Evolutionary conservation across 2,797 vertebrate genomes (phyloP), one percentile per base, ranked within the genome.

Genomic region (Macropus fuliginosus): DNA sequence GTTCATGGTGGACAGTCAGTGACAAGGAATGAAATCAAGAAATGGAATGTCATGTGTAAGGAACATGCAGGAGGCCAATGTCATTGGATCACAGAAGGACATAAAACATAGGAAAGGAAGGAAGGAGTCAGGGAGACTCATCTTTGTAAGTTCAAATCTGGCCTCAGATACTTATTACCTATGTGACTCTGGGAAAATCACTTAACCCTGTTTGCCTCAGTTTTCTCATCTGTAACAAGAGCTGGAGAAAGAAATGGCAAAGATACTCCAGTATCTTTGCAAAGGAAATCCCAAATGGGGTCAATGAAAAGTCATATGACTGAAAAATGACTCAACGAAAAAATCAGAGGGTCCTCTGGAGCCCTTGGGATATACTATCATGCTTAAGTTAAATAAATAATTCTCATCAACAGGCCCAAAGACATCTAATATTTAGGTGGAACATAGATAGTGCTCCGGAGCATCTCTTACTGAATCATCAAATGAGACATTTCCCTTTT

Each of bases 371-470:
- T 34, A 34, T 50, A 6, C 14, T 28, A 62, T 31, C 18, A 12
- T 46, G 5, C 55, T 89, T 87, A 56, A 54, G 54, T 18, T 0
- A 54, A 62, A 57, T 1, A 24, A 40, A 12, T 0, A 5, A 46
- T 3, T 46, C 40, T 1, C 0, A 24, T 2, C 4, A 52, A 29
- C 0, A 1, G 29, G 55, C 24, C 31, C 24, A 52, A 24, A 34
- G 5, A 31, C 11, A 4, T 0, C 4, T 9, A 4, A 29, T 2
- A n/a, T 56, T 10, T 54, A 24, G 31, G 6, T 55, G 40, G 31
- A n/a, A 28, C 81, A n/a, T 0, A 13, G 55, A 87, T 34, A 66
- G 0, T 24, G 18, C 8, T 18, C 50, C 55, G 12, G 52, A 54
- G n/a, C 21, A 31, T 27, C 27, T 31, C 1, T 81, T 3, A 18